These are phyloP conservation scores for Bradypodion pumilum DNA, from an alignment of 2,797 vertebrate genomes.

Conservation along the genomic window DNA sequence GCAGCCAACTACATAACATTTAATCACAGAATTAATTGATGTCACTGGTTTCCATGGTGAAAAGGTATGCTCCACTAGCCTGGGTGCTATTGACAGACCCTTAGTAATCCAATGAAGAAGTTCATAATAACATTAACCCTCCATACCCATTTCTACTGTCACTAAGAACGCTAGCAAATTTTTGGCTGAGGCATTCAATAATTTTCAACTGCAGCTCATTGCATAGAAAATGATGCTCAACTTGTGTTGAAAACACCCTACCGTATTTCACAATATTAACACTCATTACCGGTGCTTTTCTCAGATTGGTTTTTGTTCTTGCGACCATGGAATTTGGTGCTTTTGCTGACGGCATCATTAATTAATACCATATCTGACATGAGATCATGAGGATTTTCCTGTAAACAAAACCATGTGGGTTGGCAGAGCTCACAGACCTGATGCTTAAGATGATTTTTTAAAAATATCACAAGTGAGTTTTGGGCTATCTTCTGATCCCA, in stretches of 20 bases:
- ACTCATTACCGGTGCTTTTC: background rate
- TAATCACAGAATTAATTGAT: background rate
- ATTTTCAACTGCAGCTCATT: background rate
- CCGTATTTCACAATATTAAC: background rate
- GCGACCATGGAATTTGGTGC: background rate
- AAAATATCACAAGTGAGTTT: too few relatives aligned
- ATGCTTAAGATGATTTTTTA: too few relatives aligned
- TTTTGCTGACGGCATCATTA: background rate
- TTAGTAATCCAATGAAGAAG: background rate
- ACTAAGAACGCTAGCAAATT: background rate
- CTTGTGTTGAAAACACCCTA: background rate
- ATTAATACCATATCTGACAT: background rate
- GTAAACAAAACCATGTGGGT: background rate
- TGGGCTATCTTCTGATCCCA: too few relatives aligned
- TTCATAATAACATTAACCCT: background rate
- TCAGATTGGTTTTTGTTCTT: background rate
- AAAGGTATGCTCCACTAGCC: background rate
- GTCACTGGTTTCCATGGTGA: background rate
- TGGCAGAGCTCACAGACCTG: too few relatives aligned
- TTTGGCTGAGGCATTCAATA: background rate
- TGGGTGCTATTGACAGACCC: background rate
- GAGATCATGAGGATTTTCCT: background rate
- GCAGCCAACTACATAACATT: background rate
- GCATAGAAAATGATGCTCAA: background rate
- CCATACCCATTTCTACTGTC: background rate